A percentile compares a stretch with the other conserved stretches of the same genome.
Conservation (phyloP, 2,888 invertebrate species). For the Zhengitettix transpicula region DNA sequence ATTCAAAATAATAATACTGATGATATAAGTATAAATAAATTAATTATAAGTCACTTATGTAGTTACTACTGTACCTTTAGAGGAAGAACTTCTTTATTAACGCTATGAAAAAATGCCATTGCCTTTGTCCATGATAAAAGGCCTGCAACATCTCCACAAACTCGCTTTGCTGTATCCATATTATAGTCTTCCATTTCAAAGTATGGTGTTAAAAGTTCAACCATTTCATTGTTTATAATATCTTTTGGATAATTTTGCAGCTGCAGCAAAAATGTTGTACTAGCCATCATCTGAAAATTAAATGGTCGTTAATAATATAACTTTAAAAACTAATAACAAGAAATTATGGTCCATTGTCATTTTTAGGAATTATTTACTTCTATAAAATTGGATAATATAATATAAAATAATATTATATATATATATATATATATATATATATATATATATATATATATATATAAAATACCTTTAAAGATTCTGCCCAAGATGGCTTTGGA, state of each 20-base stretch:
- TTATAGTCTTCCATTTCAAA: constrained; percentile 94
- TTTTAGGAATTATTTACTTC: too few relatives aligned
- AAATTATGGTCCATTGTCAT: too few relatives aligned
- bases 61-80: constrained; percentile 38
- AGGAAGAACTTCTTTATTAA: constrained; percentile 91
- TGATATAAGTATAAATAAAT: background rate
- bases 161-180: constrained; percentile 88
- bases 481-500: constrained; percentile 91
- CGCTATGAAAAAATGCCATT: constrained; percentile 88
- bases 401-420: background rate
- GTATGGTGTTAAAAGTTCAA: constrained; percentile 80
- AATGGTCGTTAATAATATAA: background rate
- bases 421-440: background rate
- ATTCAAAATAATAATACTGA: too few relatives aligned
- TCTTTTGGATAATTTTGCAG: constrained; percentile 92
- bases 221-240: constrained; percentile 92
- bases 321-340: too few relatives aligned
- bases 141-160: constrained; percentile 93
- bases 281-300: constrained; percentile 71
- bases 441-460: background rate
- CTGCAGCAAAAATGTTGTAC: constrained; percentile 78
- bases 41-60: background rate
- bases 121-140: constrained; percentile 91
- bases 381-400: too few relatives aligned
- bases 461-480: constrained; percentile 65